Evolutionary conservation across 2,888 invertebrate species (phyloP), one percentile per base, ranked within the genome.

Genomic region (Patella ulyssiponensis): DNA sequence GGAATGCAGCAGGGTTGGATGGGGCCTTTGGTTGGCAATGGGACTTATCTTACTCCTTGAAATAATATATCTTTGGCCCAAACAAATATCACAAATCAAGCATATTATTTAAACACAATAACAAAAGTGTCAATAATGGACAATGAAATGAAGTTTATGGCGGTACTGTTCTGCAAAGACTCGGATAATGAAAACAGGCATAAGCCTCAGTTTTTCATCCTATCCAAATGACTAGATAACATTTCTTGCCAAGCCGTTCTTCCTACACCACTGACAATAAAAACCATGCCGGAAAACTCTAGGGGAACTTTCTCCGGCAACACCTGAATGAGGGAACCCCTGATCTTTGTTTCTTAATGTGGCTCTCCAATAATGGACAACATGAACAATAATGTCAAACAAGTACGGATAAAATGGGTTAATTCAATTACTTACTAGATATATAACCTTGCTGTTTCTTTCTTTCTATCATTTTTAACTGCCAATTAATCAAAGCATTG

Each of bases 401-500:
- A 44, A 9, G 44, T 51, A 56, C 69, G 14, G 4, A 33, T 54
- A 58, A 44, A 44, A 44, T 9, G 44, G 44, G 56, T n/a, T 3
- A 70, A 27, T 58, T 20, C 20, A 56, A 51, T n/a, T 44, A 79
- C 84, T 79, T 81, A 91, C 91, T 89, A 12, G 90, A 89, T 33
- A 91, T 89, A 79, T 90, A 85, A 64, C 88, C 89, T 79, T 91
- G 91, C 78, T 91, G 91, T 52, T 80, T 82, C 77, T 89, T 89
- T 71, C 91, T 85, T 77, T 91, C 90, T 74, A 84, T 77, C 91
- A 92, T 92, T 77, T 86, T 87, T 69, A 82, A 74, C 78, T 91
- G 87, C 92, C 92, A 92, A 86, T 91, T 90, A 12, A 82, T 83
- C 70, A 92, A 83, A 15, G 92, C 91, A 73, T 90, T 91, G 76